Evolutionary conservation across 2,888 invertebrate genomes (phyloP), one percentile per base, ranked within the genome.

Genomic region (Girardia tigrina): DNA sequence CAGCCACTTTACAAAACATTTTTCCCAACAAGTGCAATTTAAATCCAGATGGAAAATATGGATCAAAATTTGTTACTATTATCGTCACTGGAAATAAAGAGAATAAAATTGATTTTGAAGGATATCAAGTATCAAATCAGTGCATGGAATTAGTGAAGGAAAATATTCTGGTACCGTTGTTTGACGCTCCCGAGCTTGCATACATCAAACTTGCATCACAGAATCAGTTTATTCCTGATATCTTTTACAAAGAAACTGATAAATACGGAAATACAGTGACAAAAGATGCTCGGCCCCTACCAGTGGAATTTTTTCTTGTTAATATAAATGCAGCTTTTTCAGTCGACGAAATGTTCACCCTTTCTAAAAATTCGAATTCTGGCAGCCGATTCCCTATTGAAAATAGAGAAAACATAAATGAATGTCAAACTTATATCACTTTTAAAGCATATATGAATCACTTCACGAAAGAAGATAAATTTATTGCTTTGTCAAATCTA

Each of bases 121-220:
- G 97, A 42, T 98, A 98, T 87, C 94, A 94, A 86, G 95, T 98
- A 79, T 95, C 97, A 70, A 92, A 92, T 85, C 98, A 98, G 86
- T 94, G 95, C 85, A 91, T 92, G 90, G 92, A 94, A 78, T 87
- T 98, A 82, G 97, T 95, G 76, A 88, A 91, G 77, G 95, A 95
- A 85, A 88, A 89, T 81, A 91, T 94, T 83, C 88, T 99, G 80
- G 87, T 98, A 82, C 97, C 98, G 72, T 97, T 97, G 29, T 90
- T 90, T 83, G 95, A 97, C 87, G 93, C 92, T 78, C 92, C 97
- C 70, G 97, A 98, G 85, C 88, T 98, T 77, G 98, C 93, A 77
- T 97, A 93, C 86, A 89, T 95, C 78, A 89, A 91, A 79, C 94
- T 95, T 85, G 92, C 94, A 73, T 88, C 90, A 76, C 90, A 91